A percentile compares a stretch with the other conserved stretches of the same genome.
phyloP scores from a whole-genome alignment of 2,888 invertebrate genomes.

The Platypus cylindrus region DNA sequence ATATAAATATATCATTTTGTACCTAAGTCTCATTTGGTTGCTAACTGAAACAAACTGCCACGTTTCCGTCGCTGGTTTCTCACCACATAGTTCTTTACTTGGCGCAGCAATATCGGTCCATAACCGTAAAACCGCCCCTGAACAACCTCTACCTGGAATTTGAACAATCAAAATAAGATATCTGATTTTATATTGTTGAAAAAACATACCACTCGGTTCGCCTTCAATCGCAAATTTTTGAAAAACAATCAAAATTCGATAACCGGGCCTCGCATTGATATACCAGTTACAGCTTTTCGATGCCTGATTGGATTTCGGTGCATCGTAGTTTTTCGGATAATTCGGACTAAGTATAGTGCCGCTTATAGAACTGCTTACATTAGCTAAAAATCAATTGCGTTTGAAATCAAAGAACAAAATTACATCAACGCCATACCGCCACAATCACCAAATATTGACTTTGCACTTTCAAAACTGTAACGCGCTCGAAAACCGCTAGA shows the following conservation, averaged over 20 bases:
- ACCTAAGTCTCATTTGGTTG: slow-evolving; percentile 79
- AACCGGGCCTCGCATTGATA: slow-evolving; percentile 74
- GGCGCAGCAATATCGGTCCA: slow-evolving; percentile 74
- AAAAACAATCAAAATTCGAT: slow-evolving; percentile 83
- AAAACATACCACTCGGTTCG: slow-evolving; percentile 57
- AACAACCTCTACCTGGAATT: slow-evolving; percentile 68
- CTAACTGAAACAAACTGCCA: slow-evolving; percentile 80
- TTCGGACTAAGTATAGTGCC: slow-evolving; percentile 81
- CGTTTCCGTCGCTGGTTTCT: slow-evolving; percentile 58
- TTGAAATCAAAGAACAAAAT: too few relatives aligned
- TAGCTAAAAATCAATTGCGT: slow-evolving; percentile 35
- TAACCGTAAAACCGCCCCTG: slow-evolving; percentile 79
- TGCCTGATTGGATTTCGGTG: slow-evolving; percentile 63
- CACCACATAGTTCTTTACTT: slow-evolving; percentile 82
- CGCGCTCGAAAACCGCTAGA: slow-evolving; percentile 93
- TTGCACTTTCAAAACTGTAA: slow-evolving; percentile 82
- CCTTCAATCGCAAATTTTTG: slow-evolving; percentile 90
- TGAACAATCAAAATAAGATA: not conserved
- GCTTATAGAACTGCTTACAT: slow-evolving; percentile 72
- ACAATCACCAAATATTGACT: slow-evolving; percentile 85
- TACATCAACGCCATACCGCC: slow-evolving; percentile 58
- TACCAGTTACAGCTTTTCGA: slow-evolving; percentile 95
- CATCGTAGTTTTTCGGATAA: slow-evolving; percentile 81
- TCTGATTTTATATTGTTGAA: not conserved
- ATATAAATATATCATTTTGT: slow-evolving; percentile 13